Conservation (phyloP, 1,140 invertebrate species). For the Drosophila ogumai region DNA sequence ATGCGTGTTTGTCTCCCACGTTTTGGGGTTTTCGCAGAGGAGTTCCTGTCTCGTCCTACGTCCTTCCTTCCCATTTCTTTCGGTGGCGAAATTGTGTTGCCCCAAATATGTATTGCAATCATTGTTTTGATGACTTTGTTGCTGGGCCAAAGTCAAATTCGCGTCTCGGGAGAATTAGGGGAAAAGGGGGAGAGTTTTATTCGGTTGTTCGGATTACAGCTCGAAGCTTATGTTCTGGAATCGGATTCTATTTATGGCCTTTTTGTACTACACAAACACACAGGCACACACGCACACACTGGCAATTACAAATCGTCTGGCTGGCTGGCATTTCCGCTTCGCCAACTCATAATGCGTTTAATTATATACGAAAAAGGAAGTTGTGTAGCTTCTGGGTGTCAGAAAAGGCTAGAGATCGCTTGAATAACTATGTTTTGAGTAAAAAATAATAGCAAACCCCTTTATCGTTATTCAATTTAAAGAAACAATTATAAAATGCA, state of each 20-base stretch:
- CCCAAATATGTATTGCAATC: constrained; percentile 73
- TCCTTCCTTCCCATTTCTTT: constrained; percentile 32
- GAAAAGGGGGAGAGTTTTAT: constrained; percentile 31
- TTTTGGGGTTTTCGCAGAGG: constrained; percentile 36
- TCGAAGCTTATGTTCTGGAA: constrained; percentile 57
- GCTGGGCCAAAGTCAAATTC: constrained; percentile 61
- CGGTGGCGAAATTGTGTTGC: constrained; percentile 66
- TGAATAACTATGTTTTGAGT: not conserved
- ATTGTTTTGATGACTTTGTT: constrained; percentile 82
- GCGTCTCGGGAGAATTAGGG: constrained; percentile 39
- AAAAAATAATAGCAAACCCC: not conserved
- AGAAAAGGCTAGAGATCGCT: not conserved
- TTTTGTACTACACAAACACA: constrained; percentile 9
- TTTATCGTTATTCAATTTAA: not conserved
- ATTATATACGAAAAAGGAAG: constrained; percentile 40
- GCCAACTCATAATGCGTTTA: constrained; percentile 61
- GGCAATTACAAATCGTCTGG: constrained; percentile 45
- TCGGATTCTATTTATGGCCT: constrained; percentile 49
- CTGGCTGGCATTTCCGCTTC: constrained; percentile 48
- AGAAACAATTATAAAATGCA: not conserved
- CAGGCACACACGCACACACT: constrained; percentile 7
- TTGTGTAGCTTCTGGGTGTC: not conserved
- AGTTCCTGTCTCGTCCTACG: constrained; percentile 1
- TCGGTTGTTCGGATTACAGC: constrained; percentile 62
- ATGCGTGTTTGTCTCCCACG: constrained; percentile 73